Base-by-base conservation (phyloP, 2,888 invertebrate species). In the Calameuta idolon region DNA sequence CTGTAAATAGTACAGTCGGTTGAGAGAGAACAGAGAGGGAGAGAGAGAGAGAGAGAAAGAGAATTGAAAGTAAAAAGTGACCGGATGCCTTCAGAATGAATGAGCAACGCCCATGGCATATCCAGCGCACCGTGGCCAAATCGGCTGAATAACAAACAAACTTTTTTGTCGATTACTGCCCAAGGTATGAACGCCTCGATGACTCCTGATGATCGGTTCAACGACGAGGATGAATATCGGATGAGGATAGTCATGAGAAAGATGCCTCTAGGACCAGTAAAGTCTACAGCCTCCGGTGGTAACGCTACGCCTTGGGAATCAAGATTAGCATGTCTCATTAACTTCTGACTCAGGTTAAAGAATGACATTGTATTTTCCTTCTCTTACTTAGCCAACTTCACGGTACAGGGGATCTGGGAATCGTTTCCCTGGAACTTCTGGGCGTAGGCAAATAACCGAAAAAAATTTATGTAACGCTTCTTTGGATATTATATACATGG, bases 121-220 rank as follows among this genome's bases (percentile, higher is more conserved):
- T 68, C 75, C 76, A 68, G 75, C 75, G 76, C 76, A 78, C 78
- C 78, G 76, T 78, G 69, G 68, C 73, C 55, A 68, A 78, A 71
- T 73, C 68, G 68, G 73, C 76, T 71, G 75, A 76, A 78, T 78
- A 76, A 78, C 78, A 78, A 78, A 78, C 78, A 78, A 78, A 78
- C 78, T 78, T 78, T 76, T 78, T 78, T 55, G 23, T 55, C 23
- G 55, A 55, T 55, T 23, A 23, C 55, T 55, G 55, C 55, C 55
- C 55, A 55, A 55, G 55, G 55, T 55, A 55, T 55, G 23, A 55
- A 55, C 55, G 55, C 55, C 55, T 55, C 55, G 55, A 55, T 55
- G 55, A 55, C 9, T 55, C 55, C 55, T 55, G 55, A 55, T 23
- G 55, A 55, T 55, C 23, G 55, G 23, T 55, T 55, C 55, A 15